phyloP scores from a whole-genome alignment of 1,140 invertebrate species.

The Drosophila athabasca region DNA sequence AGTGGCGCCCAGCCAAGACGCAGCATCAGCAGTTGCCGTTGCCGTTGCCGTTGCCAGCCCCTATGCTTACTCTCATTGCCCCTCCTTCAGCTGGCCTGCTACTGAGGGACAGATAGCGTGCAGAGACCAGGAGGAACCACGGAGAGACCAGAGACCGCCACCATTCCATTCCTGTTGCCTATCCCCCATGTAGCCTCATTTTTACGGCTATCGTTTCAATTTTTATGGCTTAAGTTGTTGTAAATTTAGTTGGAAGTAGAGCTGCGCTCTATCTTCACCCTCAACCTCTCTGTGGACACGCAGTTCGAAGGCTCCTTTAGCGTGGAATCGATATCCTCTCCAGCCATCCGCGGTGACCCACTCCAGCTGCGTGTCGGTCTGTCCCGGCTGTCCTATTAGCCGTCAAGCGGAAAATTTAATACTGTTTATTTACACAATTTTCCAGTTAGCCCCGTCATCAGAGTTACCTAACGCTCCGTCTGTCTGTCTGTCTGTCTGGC shows the following conservation, averaged over 20 bases:
- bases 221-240: conserved; percentile 76
- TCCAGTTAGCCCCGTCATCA: conserved; percentile 22
- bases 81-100: conserved; percentile 67
- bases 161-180: not conserved
- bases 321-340: conserved; percentile 66
- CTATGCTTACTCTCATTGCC: not conserved
- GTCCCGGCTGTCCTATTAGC: conserved; percentile 67
- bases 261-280: conserved; percentile 25
- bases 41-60: conserved; percentile 2
- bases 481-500: not conserved
- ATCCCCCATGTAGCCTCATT: conserved; percentile 42
- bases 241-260: conserved; percentile 64
- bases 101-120: conserved; percentile 53
- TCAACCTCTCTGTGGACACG: conserved; percentile 7
- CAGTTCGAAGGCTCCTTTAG: conserved; percentile 34
- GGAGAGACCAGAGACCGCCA: not conserved
- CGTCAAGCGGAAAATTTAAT: conserved; percentile 70
- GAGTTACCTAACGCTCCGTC: conserved; percentile 15
- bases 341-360: conserved; percentile 25
- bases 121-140: not conserved
- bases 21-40: conserved; percentile 57
- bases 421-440: conserved; percentile 73
- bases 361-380: conserved; percentile 52
- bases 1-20: conserved; percentile 67
- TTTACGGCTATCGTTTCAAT: conserved; percentile 72